phyloP scores from a whole-genome alignment of 2,113 vertebrate species.

The Hippocampus guttulatus region DNA sequence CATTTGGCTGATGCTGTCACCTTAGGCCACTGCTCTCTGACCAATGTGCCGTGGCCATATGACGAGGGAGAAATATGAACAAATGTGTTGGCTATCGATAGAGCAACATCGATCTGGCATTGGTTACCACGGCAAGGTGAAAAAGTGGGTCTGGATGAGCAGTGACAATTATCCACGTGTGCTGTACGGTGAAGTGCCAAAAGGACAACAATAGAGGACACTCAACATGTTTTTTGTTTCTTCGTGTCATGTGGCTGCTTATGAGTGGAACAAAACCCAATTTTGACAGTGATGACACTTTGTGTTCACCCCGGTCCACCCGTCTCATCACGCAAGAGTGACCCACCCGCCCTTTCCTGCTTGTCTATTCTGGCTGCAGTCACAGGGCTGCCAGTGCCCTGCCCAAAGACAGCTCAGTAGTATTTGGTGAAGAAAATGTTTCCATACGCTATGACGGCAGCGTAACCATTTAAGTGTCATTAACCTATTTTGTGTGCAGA shows the following conservation, averaged over 20 bases:
- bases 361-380: constrained; percentile 41
- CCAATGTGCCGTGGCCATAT: neutral
- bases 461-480: constrained; percentile 57
- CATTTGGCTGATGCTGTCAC: constrained; percentile 29
- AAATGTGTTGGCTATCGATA: neutral
- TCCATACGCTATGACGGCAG: constrained; percentile 58
- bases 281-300: neutral
- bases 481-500: constrained; percentile 39
- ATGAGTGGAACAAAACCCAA: neutral
- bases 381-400: constrained; percentile 42
- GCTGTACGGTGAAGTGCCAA: neutral
- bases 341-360: constrained; percentile 23
- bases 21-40: constrained; percentile 19
- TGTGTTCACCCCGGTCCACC: neutral
- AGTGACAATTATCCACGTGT: neutral
- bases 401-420: constrained; percentile 47
- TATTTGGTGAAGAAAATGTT: constrained; percentile 66
- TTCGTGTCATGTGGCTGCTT: neutral
- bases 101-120: neutral
- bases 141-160: neutral
- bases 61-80: neutral
- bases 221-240: neutral
- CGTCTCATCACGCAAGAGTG: neutral
- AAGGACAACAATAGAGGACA: neutral
- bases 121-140: neutral